phyloP scores from a whole-genome alignment of 2,113 vertebrate species.

The Trachemys scripta region DNA sequence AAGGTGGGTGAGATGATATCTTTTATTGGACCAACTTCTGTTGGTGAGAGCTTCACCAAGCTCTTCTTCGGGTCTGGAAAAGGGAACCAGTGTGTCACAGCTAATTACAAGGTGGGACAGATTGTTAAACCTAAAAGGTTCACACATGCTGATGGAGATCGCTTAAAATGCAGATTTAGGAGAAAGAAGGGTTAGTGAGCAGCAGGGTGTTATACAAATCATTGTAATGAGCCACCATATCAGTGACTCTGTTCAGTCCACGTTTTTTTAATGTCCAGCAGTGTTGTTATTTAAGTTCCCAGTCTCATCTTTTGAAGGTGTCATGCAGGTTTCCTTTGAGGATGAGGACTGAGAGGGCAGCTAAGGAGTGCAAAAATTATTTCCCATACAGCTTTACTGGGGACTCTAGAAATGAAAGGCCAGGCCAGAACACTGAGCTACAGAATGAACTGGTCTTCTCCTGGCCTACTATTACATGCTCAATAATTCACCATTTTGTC shows the following conservation, averaged over 20 bases:
- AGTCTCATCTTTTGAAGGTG: neutral
- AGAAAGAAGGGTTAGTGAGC: neutral
- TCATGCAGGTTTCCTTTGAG: neutral
- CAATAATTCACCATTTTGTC: neutral
- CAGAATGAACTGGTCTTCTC: neutral
- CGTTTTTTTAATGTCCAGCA: neutral
- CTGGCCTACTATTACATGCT: neutral
- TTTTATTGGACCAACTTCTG: neutral
- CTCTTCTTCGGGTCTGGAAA: neutral
- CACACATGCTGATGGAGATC: neutral
- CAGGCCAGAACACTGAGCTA: neutral
- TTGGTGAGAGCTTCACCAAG: neutral
- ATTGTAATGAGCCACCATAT: neutral
- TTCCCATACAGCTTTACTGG: neutral
- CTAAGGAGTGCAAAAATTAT: neutral
- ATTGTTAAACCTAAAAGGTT: neutral
- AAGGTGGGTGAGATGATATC: neutral
- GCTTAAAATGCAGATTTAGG: neutral
- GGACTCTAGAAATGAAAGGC: neutral
- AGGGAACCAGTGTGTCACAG: neutral
- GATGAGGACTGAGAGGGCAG: neutral
- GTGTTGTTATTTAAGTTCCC: neutral
- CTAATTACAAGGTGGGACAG: neutral
- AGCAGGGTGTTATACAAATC: neutral
- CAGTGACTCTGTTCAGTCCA: neutral